Evolutionary conservation across 2,888 invertebrate genomes (phyloP).

Genomic region (Drosophila parthenogenetica): DNA sequence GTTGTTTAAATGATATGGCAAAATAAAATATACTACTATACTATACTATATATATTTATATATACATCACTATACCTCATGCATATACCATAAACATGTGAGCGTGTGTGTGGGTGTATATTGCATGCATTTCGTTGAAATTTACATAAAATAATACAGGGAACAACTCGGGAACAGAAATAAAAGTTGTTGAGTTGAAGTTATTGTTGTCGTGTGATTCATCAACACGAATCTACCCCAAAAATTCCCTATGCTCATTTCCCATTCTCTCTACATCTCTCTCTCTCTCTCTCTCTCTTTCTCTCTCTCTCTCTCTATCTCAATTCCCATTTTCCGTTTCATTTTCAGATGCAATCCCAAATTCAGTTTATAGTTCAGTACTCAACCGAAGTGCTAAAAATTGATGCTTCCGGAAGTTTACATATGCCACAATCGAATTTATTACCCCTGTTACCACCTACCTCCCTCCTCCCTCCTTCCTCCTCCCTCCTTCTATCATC

Average conservation of each 20-base stretch:
- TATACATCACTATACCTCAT: neutral
- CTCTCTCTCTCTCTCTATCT: neutral
- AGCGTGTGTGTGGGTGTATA: slow-evolving; percentile 24
- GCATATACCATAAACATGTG: neutral
- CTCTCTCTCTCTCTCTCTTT: neutral
- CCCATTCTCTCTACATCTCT: neutral
- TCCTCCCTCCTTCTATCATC: neutral
- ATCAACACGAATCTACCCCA: slow-evolving; percentile 29
- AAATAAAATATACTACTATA: slow-evolving; percentile 29
- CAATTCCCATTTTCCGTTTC: neutral
- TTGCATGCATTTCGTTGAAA: slow-evolving; percentile 47
- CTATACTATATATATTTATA: slow-evolving; percentile 4
- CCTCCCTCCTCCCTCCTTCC: too few species aligned
- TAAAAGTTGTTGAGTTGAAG: slow-evolving; percentile 15
- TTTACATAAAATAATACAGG: slow-evolving; percentile 59
- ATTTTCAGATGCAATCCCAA: slow-evolving; percentile 14
- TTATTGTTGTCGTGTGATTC: slow-evolving; percentile 24
- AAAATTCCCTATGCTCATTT: neutral
- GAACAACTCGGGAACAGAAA: slow-evolving; percentile 14
- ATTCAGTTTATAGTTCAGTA: slow-evolving; percentile 17
- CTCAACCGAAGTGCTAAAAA: slow-evolving; percentile 44
- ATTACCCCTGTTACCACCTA: neutral
- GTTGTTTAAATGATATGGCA: slow-evolving; percentile 20
- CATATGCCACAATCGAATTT: slow-evolving; percentile 35
- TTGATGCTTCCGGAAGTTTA: slow-evolving; percentile 42